A percentile compares a stretch with the other conserved stretches of the same genome.
These are phyloP conservation scores for Sphaerophoria rueppellii DNA, from an alignment of 2,888 invertebrate species.

Conservation along the genomic window DNA sequence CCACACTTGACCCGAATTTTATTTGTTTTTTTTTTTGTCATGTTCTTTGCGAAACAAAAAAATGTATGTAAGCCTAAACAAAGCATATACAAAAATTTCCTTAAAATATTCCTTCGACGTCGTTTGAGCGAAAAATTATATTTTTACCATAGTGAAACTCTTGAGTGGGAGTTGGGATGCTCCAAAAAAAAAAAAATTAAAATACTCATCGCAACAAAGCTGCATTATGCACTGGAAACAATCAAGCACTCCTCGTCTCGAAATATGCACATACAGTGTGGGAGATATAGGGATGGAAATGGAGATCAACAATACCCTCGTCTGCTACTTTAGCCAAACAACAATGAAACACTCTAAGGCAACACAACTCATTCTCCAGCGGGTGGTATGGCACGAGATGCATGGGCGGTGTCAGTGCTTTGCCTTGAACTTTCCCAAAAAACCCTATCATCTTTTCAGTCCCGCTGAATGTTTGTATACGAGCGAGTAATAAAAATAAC, in stretches of 20 bases:
- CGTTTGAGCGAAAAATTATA: conserved; percentile 25
- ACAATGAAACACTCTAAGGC: conserved; percentile 26
- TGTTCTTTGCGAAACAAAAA: conserved; percentile 5
- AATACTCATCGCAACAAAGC: neutral
- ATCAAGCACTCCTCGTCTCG: neutral
- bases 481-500: neutral
- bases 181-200: conserved; percentile 3
- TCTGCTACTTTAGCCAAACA: conserved; percentile 39
- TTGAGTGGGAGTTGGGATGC: conserved; percentile 2
- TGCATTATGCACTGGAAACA: conserved; percentile 11
- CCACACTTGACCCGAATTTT: conserved; percentile 60
- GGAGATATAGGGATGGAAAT: neutral
- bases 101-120: conserved; percentile 24
- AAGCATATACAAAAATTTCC: conserved; percentile 16
- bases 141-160: neutral
- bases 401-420: conserved; percentile 12
- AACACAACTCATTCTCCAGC: conserved; percentile 7
- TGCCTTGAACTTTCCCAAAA: conserved; percentile 57
- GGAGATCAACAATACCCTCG: conserved; percentile 1
- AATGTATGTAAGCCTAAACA: neutral
- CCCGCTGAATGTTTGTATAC: neutral
- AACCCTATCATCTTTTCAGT: neutral
- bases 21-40: neutral
- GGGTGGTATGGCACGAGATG: neutral
- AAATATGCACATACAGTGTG: conserved; percentile 20